Percentiles rank a stretch among this genome's conserved stretches.
Evolutionary conservation across 2,113 vertebrate genomes (phyloP).

Genomic region (Gambusia affinis): DNA sequence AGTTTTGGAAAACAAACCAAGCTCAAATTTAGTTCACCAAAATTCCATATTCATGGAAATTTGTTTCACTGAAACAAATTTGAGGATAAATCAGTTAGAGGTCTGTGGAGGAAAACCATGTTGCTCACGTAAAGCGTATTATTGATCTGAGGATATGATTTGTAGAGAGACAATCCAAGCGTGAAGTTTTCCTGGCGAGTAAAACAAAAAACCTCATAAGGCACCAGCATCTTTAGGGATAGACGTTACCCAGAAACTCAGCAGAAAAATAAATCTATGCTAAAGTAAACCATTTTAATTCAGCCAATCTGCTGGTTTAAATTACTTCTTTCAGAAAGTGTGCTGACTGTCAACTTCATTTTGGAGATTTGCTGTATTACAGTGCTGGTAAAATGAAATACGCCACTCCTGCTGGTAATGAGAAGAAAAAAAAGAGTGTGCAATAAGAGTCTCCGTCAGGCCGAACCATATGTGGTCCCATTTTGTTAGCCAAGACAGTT

Average conservation of each 20-base stretch:
- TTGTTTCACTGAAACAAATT: constrained; percentile 73
- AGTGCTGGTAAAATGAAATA: constrained; percentile 5
- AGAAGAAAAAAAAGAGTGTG: constrained; percentile 1
- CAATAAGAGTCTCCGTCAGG: constrained; percentile 2
- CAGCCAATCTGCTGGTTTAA: constrained; percentile 37
- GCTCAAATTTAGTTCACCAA: constrained; percentile 56
- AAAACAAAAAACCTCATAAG: constrained; percentile 42
- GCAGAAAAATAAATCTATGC: constrained; percentile 31
- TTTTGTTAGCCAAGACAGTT: constrained; percentile 2
- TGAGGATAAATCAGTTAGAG: constrained; percentile 66
- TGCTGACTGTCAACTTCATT: constrained; percentile 30
- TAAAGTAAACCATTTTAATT: constrained; percentile 24
- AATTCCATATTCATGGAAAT: constrained; percentile 66
- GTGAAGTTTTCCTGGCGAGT: constrained; percentile 57
- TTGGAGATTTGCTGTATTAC: constrained; percentile 17
- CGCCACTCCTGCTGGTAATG: neutral
- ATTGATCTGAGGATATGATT: constrained; percentile 56
- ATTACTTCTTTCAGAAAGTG: constrained; percentile 34
- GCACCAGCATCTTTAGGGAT: constrained; percentile 27
- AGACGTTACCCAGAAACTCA: constrained; percentile 41
- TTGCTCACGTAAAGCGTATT: constrained; percentile 66
- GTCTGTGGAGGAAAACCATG: constrained; percentile 60
- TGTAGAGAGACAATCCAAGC: constrained; percentile 26
- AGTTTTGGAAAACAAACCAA: constrained; percentile 73
- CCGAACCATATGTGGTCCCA: constrained; percentile 1